phyloP scores from a whole-genome alignment of 1,140 invertebrate genomes.

The Asbolus verrucosus region DNA sequence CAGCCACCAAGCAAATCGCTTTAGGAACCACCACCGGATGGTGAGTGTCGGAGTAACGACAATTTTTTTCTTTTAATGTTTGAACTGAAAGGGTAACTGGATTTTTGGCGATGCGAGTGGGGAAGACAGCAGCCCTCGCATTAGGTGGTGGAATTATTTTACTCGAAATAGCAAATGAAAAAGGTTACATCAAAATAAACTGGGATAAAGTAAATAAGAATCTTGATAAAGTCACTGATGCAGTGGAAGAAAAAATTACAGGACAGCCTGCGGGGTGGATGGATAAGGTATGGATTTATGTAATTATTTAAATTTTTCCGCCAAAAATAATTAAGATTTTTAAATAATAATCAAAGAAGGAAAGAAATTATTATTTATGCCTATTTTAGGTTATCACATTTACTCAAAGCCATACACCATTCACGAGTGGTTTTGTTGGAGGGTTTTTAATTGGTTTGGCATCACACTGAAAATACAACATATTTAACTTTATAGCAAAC shows the following conservation, averaged over 20 bases:
- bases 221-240: slow-evolving; percentile 84
- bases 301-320: no score
- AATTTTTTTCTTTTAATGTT: slow-evolving; percentile 31
- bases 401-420: slow-evolving; percentile 80
- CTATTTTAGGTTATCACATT: slow-evolving; percentile 79
- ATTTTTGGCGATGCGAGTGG: slow-evolving; percentile 90
- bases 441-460: slow-evolving; percentile 78
- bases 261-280: slow-evolving; percentile 78
- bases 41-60: slow-evolving; percentile 66
- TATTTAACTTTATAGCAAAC: no score
- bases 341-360: slow-evolving; percentile 18
- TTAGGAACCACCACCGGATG: slow-evolving; percentile 90
- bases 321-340: no score
- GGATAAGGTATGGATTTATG: slow-evolving; percentile 87
- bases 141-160: slow-evolving; percentile 90
- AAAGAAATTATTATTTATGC: slow-evolving; percentile 37
- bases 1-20: slow-evolving; percentile 87
- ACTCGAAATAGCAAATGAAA: slow-evolving; percentile 89
- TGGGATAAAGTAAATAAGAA: slow-evolving; percentile 88
- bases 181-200: slow-evolving; percentile 93
- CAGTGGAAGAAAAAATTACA: slow-evolving; percentile 82
- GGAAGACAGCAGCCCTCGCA: slow-evolving; percentile 89
- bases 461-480: slow-evolving; percentile 44
- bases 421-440: slow-evolving; percentile 85
- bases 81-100: slow-evolving; percentile 81